Evolutionary conservation across 2,113 vertebrate species (phyloP), one percentile per base, ranked within the genome.

Genomic region (Erythrolamprus reginae): DNA sequence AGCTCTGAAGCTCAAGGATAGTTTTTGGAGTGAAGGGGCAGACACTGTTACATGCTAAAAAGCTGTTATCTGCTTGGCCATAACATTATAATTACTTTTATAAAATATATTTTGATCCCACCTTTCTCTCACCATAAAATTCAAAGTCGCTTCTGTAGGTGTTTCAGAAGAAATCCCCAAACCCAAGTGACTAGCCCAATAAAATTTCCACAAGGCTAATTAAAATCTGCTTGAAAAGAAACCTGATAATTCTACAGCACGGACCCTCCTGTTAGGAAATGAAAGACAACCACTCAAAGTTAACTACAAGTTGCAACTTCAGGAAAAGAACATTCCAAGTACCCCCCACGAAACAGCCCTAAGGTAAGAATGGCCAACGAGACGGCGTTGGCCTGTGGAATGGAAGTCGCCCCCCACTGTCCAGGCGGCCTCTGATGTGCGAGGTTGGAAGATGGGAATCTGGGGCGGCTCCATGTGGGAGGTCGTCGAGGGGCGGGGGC

Each of bases 381-480:
- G 45, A 15, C 23, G 52, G 53, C 13, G 45, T 21, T 1, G 61
- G 84, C 90, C 85, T 82, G 61, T 42, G 47, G 84, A 65, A 42
- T 50, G 89, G 17, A 87, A 55, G 55, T 90, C 90, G 93, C 93
- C 92, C 92, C 86, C 90, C 65, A 90, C 91, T 89, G 45, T 48
- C 86, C 56, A 23, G 58, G 93, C 92, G n/a, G 87, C 90, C 51
- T 88, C 82, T 88, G 91, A 92, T 93, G 91, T 93, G 91, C 91
- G 95, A 89, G 94, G 95, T 93, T 92, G 94, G 92, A 82, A 93
- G 83, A 90, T 83, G 94, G 93, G 93, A 92, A 47, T 19, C 26
- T 58, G 56, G 45, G 33, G 13, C 42, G 88, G 56, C 88, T 0
- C 93, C 82, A 70, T 56, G 84, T 90, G 6, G 85, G 93, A 92